These are phyloP conservation scores for Dryadula phaetusa DNA, from an alignment of 2,888 invertebrate genomes.

Conservation along the genomic window DNA sequence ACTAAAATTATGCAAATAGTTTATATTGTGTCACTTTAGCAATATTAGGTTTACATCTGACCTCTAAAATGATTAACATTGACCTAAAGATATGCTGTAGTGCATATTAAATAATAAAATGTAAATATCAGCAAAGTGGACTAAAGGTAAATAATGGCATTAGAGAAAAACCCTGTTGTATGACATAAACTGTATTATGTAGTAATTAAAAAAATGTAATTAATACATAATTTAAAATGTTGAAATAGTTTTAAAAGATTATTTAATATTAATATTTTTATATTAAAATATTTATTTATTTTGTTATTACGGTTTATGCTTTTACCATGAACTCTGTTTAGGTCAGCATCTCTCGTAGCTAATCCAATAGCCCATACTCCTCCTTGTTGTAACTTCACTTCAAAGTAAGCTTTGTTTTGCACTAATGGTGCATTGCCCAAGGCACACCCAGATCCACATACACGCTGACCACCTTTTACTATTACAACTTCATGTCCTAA, in stretches of 20 bases:
- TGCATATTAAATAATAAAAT: constrained; percentile 21
- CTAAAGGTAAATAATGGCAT: background rate
- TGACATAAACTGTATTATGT: background rate
- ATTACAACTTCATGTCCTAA: constrained; percentile 97
- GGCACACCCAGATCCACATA: constrained; percentile 98
- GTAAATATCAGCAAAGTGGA: background rate
- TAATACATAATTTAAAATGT: no score
- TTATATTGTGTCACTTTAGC: constrained; percentile 31
- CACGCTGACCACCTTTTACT: constrained; percentile 95
- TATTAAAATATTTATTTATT: background rate
- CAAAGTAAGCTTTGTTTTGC: constrained; percentile 99
- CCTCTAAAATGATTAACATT: constrained; percentile 30
- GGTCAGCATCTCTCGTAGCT: constrained; percentile 93
- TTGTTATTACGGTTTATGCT: background rate
- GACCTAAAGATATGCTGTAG: constrained; percentile 16
- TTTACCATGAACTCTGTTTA: constrained; percentile 91
- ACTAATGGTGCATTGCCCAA: constrained; percentile 96
- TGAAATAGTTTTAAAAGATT: background rate
- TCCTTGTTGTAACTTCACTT: constrained; percentile 98
- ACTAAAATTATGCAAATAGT: constrained; percentile 31
- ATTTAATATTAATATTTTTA: background rate
- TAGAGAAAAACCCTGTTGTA: background rate
- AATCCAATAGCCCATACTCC: constrained; percentile 98
- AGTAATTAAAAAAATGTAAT: no score
- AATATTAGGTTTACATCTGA: constrained; percentile 30